Evolutionary conservation across 1,140 invertebrate genomes (phyloP).

Genomic region (Physella acuta): DNA sequence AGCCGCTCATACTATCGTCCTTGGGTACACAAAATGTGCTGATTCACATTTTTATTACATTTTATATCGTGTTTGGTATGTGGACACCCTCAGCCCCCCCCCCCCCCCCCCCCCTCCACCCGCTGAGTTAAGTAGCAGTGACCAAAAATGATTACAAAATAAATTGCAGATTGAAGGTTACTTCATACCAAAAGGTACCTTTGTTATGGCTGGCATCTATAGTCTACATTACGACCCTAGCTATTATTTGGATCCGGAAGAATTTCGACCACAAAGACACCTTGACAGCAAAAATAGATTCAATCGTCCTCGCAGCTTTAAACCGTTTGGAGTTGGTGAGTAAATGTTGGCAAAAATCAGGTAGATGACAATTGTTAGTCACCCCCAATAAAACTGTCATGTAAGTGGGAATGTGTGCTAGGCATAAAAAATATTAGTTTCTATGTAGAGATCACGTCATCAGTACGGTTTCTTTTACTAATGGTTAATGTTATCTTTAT

Average conservation of each 20-base stretch:
- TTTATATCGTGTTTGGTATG: neutral
- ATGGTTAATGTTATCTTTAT: too few species aligned
- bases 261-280: slow-evolving; percentile 30
- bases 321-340: slow-evolving; percentile 34
- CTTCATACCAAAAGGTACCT: slow-evolving; percentile 27
- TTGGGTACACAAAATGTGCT: neutral
- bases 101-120: neutral
- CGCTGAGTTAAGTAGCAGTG: too few species aligned
- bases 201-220: slow-evolving; percentile 67
- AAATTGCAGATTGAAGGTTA: slow-evolving; percentile 26
- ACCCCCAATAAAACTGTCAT: too few species aligned
- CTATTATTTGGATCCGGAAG: slow-evolving; percentile 27
- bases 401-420: too few species aligned
- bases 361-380: too few species aligned
- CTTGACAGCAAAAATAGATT: slow-evolving; percentile 21
- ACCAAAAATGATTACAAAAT: slow-evolving; percentile 29
- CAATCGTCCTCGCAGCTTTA: slow-evolving; percentile 19
- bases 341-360: neutral
- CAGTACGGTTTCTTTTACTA: too few species aligned
- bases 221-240: slow-evolving; percentile 67
- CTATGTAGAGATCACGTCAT: neutral
- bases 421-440: neutral
- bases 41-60: neutral
- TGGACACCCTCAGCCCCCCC: too few species aligned
- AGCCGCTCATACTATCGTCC: neutral